Base-by-base conservation (phyloP, 2,113 vertebrate species). In the Ifrita kowaldi region DNA sequence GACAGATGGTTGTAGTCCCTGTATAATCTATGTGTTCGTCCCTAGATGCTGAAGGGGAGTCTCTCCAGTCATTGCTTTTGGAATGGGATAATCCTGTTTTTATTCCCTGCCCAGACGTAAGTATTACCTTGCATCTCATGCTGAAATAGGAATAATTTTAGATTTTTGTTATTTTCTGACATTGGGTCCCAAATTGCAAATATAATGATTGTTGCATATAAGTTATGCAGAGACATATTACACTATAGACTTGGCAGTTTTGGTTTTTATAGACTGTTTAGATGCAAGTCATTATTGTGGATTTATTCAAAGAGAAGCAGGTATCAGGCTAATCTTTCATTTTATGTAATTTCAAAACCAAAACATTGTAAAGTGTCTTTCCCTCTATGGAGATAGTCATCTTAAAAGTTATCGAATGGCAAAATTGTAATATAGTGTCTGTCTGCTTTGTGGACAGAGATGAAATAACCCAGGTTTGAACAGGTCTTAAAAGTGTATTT, bases 61-160 rank as follows among this genome's bases (percentile, higher is more conserved):
- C 98, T 1, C 97, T 99, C 47, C 98, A 98, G 49, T 98, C 98
- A 3, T 46, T 99, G 88, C 98, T 99, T 97, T 98, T 98, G 39
- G 98, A 99, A 84, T 99, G 99, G 99, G 96, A 98, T 69, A 99
- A 99, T 97, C 99, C 99, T 26, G 98, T 99, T 88, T 99, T 99
- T 98, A 97, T 98, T 73, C 98, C 97, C 53, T 98, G 97, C 81
- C 98, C 99, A 68, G 95, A 97, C 98, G 99, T 99, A 97, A 97
- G 97, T 95, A 28, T 57, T 84, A 64, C 33, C 60, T 93, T 6
- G 1, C 42, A 63, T 84, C 23, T 85, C 37, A 28, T 57, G 41
- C 55, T 91, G 53, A 67, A 67, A 59, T 28, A 50, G 37, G 30
- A 71, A 9, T 73, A 9, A 32, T 47, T 94, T 93, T 83, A 81